A percentile compares a stretch with the other conserved stretches of the same genome.
Evolutionary conservation across 2,888 invertebrate species (phyloP).

Genomic region (Galerucella nymphaeae): DNA sequence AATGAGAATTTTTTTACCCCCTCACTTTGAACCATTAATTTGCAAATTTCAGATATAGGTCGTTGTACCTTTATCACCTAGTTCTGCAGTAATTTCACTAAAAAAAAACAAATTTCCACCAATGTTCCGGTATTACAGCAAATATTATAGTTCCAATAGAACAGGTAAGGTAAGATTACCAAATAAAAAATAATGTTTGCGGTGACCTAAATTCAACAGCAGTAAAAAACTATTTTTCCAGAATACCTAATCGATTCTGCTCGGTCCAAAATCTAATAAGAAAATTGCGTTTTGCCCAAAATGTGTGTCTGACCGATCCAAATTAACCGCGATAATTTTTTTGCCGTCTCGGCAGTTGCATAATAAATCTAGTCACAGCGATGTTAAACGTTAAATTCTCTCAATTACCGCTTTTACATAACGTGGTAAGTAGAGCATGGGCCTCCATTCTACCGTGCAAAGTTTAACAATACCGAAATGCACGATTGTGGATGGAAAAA

Average conservation of each 20-base stretch:
- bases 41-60: no score
- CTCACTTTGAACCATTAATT: no score
- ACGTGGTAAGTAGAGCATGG: slow-evolving; percentile 63
- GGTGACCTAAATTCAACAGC: slow-evolving; percentile 14
- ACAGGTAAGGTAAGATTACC: background rate
- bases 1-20: no score
- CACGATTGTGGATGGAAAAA: slow-evolving; percentile 37
- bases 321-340: slow-evolving; percentile 42
- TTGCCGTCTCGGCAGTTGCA: slow-evolving; percentile 38
- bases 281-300: slow-evolving; percentile 22
- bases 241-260: slow-evolving; percentile 23
- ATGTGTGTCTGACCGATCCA: slow-evolving; percentile 42
- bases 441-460: slow-evolving; percentile 60
- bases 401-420: slow-evolving; percentile 64
- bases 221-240: slow-evolving; percentile 13
- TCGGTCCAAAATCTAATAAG: slow-evolving; percentile 29
- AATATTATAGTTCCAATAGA: background rate
- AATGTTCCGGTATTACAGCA: background rate
- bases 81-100: background rate
- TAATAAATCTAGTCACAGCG: slow-evolving; percentile 54
- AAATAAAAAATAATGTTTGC: slow-evolving; percentile 3
- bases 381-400: slow-evolving; percentile 63
- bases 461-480: slow-evolving; percentile 50
- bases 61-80: background rate
- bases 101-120: background rate